Conservation (phyloP, 2,113 vertebrate genomes). For the Mandrillus leucophaeus region DNA sequence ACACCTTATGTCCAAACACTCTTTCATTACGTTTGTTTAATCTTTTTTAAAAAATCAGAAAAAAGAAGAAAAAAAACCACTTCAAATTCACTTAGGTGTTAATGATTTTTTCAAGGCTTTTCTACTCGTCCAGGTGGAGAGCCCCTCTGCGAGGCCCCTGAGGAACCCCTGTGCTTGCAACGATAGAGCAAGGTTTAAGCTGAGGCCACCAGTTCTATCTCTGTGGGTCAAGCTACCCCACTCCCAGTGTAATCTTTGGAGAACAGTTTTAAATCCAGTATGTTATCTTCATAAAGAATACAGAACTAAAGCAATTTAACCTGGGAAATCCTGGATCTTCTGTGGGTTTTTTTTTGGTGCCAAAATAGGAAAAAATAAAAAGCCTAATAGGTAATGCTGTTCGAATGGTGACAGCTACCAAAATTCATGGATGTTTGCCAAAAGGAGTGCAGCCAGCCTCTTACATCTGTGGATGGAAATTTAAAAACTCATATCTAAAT, state of each 20-base stretch:
- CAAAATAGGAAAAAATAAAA: not conserved
- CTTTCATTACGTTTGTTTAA: not conserved
- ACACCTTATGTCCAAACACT: not conserved
- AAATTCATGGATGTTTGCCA: not conserved
- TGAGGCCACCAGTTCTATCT: not conserved
- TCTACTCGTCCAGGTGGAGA: not conserved
- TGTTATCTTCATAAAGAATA: not conserved
- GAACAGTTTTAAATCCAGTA: not conserved
- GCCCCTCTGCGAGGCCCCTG: fast-evolving
- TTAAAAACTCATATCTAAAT: not conserved
- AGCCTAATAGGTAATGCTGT: fast-evolving
- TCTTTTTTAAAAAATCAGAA: not conserved
- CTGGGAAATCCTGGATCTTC: not conserved
- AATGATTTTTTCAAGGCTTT: not conserved
- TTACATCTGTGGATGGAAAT: not conserved
- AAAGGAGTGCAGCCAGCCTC: not conserved
- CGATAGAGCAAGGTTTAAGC: fast-evolving
- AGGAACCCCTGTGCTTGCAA: not conserved
- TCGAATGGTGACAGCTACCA: not conserved
- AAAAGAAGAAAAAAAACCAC: not conserved
- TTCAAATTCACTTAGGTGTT: not conserved
- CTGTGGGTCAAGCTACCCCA: not conserved
- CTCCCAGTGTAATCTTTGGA: not conserved
- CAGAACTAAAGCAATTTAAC: not conserved
- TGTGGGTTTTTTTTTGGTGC: not conserved